Evolutionary conservation across 2,797 vertebrate species (phyloP).

Genomic region (Caiman crocodilus): DNA sequence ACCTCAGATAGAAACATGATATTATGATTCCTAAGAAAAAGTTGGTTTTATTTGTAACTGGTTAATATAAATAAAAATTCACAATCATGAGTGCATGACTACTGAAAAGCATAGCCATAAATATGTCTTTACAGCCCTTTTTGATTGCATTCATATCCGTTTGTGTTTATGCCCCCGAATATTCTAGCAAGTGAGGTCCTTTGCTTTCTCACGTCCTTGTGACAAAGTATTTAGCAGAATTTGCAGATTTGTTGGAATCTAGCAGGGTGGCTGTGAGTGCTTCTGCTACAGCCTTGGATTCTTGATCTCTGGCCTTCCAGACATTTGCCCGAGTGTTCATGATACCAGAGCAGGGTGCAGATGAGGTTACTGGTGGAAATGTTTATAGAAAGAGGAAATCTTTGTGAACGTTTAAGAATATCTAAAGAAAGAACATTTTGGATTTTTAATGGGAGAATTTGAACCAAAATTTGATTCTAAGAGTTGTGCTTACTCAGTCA

Average conservation of each 20-base stretch:
- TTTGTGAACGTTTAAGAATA: neutral
- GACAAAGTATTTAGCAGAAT: too few relatives aligned
- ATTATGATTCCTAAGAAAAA: conserved; percentile 51
- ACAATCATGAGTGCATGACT: neutral
- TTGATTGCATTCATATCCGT: neutral
- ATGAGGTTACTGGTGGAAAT: neutral
- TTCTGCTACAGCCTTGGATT: too few relatives aligned
- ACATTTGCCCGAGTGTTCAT: too few relatives aligned
- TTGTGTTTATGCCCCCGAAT: neutral
- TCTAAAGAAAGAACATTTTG: neutral
- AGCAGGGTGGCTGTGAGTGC: too few relatives aligned
- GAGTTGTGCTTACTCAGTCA: neutral
- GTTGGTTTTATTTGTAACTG: conserved; percentile 5
- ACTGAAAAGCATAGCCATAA: neutral
- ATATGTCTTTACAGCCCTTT: neutral
- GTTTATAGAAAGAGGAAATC: neutral
- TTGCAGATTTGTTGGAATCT: too few relatives aligned
- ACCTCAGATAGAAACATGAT: conserved; percentile 53
- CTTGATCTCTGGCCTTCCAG: too few relatives aligned
- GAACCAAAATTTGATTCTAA: neutral
- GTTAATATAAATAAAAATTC: conserved; percentile 39
- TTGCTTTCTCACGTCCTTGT: too few relatives aligned
- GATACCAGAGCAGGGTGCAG: too few relatives aligned
- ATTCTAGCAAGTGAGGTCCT: neutral
- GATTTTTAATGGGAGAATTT: neutral